Evolutionary conservation across 92 coral and sea anemone species (phyloP).

Genomic region (Galaxea fascicularis): DNA sequence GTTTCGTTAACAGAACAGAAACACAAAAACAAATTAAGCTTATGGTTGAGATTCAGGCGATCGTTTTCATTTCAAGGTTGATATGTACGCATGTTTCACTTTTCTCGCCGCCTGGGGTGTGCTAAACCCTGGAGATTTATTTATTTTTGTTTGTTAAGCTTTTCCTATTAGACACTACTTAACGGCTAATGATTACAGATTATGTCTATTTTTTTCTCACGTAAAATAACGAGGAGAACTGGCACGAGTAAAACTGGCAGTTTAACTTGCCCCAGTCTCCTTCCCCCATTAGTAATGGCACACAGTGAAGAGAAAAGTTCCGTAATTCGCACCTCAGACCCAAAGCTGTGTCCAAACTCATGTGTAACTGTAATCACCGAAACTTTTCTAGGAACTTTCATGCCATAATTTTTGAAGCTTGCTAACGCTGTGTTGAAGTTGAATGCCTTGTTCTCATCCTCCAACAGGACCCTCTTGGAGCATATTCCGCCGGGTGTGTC

Average conservation of each 20-base stretch:
- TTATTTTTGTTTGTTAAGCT: no score
- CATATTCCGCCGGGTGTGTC: conserved; percentile 85
- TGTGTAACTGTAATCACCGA: conserved; percentile 79
- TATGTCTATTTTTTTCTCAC: no score
- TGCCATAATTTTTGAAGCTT: conserved; percentile 75
- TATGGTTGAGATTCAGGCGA: no score
- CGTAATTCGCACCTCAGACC: conserved; percentile 70
- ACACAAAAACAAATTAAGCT: no score
- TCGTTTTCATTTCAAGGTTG: no score
- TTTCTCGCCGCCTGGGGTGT: no score
- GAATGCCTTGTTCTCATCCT: conserved; percentile 34
- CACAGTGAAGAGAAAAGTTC: neutral
- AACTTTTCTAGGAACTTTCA: conserved; percentile 67
- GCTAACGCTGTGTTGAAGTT: conserved; percentile 86
- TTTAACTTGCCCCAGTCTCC: neutral
- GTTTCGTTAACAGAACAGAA: no score
- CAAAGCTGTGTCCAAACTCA: conserved; percentile 95
- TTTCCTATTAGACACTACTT: no score
- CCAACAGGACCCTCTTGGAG: conserved; percentile 60
- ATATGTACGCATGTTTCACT: no score
- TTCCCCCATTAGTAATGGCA: no score
- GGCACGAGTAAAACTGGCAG: neutral
- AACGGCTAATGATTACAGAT: no score
- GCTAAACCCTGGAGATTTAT: no score
- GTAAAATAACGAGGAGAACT: neutral